A percentile compares a stretch with the other conserved stretches of the same genome.
Evolutionary conservation across 2,797 vertebrate species (phyloP).

Genomic region (Euphonia xanthogaster): DNA sequence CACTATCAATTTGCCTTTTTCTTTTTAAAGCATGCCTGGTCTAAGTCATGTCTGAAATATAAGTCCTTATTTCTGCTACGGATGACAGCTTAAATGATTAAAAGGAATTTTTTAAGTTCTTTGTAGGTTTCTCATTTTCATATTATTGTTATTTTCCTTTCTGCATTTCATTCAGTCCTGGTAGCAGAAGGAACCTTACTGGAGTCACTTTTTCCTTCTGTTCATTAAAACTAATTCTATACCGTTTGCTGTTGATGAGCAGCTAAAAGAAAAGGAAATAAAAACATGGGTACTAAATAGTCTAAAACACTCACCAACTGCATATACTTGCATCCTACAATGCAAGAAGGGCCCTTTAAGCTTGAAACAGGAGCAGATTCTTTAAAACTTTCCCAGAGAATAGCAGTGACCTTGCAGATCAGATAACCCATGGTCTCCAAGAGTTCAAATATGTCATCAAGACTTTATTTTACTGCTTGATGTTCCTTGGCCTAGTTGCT

Average conservation of each 20-base stretch:
- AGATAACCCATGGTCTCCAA: slow-evolving; percentile 63
- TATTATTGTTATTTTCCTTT: slow-evolving; percentile 2
- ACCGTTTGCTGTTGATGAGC: background rate
- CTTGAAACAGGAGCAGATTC: slow-evolving; percentile 50
- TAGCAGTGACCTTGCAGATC: slow-evolving; percentile 67
- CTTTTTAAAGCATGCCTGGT: slow-evolving; percentile 20
- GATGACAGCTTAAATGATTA: slow-evolving; percentile 30
- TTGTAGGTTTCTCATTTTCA: slow-evolving; percentile 2
- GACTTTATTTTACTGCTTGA: slow-evolving; percentile 63
- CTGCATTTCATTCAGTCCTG: background rate
- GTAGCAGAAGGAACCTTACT: background rate
- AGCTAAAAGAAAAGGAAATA: background rate
- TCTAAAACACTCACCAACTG: background rate
- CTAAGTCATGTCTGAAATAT: slow-evolving; percentile 16
- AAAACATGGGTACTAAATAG: background rate
- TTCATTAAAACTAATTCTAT: background rate
- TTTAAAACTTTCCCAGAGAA: slow-evolving; percentile 64
- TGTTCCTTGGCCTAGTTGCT: slow-evolving; percentile 52
- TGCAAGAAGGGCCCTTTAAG: slow-evolving; percentile 35
- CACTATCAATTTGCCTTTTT: slow-evolving; percentile 17
- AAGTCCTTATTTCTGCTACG: slow-evolving; percentile 17
- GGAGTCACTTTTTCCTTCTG: background rate
- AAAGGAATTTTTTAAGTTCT: background rate
- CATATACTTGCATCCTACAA: background rate
- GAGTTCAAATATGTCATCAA: slow-evolving; percentile 72